Conservation (phyloP, 2,797 vertebrate species). For the Ispidina picta region DNA sequence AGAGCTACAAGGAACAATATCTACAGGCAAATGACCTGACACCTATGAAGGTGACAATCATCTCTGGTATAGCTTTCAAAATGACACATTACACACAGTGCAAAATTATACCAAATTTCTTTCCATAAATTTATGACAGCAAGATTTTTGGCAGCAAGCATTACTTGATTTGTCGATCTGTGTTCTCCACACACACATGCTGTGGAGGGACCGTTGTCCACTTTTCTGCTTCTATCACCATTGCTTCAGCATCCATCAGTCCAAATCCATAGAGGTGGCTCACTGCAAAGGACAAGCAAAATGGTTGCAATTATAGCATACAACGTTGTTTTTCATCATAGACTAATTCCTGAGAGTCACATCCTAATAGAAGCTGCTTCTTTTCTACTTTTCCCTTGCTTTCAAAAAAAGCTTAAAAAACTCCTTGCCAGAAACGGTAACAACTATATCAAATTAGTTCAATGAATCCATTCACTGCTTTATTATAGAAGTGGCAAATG, state of each 20-base stretch:
- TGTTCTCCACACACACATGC: constrained; percentile 95
- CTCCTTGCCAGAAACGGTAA: neutral
- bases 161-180: constrained; percentile 97
- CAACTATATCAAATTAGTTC: neutral
- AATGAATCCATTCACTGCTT: neutral
- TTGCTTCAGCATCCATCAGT: constrained; percentile 98
- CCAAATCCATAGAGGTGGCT: constrained; percentile 98
- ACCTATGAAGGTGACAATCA: neutral
- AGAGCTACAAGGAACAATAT: neutral
- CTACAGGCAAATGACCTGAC: neutral
- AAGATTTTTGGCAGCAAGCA: constrained; percentile 18
- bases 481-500: neutral
- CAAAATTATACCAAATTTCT: constrained; percentile 27
- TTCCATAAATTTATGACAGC: constrained; percentile 40
- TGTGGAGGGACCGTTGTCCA: constrained; percentile 96
- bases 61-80: neutral
- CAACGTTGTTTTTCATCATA: neutral
- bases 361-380: neutral
- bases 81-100: neutral
- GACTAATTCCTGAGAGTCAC: neutral
- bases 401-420: neutral
- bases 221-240: constrained; percentile 96
- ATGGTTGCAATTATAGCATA: neutral
- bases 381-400: neutral
- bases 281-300: constrained; percentile 81